Evolutionary conservation across 2,113 vertebrate genomes (phyloP).

Genomic region (Onychorhynchus coronatus): DNA sequence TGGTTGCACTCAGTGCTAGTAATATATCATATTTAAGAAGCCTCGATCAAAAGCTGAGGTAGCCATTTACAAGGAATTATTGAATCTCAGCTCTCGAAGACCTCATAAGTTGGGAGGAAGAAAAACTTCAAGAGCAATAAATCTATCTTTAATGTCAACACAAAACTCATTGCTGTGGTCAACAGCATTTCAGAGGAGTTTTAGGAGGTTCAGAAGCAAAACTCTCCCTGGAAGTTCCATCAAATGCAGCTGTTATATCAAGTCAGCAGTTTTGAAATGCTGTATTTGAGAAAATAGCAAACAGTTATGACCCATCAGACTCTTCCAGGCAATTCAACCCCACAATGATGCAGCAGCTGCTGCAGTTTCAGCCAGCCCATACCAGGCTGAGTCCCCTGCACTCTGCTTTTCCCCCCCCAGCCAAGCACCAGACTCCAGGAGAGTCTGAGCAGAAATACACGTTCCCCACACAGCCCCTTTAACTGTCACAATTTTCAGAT

Average conservation of each 20-base stretch:
- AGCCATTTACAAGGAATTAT: not conserved
- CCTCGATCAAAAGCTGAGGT: not conserved
- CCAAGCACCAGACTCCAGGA: not conserved
- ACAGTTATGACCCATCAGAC: not conserved
- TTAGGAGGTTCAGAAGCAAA: constrained; percentile 19
- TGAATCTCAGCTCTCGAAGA: not conserved
- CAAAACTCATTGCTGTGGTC: not conserved
- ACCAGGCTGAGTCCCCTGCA: not conserved
- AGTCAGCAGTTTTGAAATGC: constrained; percentile 60
- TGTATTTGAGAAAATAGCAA: constrained; percentile 37
- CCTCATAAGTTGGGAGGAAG: not conserved
- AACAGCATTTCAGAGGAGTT: constrained; percentile 17
- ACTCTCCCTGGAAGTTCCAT: not conserved
- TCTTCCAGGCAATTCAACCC: not conserved
- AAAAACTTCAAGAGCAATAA: constrained; percentile 1
- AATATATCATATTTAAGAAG: not conserved
- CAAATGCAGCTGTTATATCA: not conserved
- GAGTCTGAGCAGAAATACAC: not conserved
- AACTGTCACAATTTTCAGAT: not conserved
- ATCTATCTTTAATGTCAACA: not conserved
- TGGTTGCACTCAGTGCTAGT: not conserved
- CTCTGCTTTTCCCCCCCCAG: not conserved
- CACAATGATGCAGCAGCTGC: not conserved
- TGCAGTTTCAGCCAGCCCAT: not conserved
- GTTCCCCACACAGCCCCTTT: not conserved